A percentile compares a stretch with the other conserved stretches of the same genome.
Conservation (phyloP, 2,888 invertebrate species). For the Clostera curtula region DNA sequence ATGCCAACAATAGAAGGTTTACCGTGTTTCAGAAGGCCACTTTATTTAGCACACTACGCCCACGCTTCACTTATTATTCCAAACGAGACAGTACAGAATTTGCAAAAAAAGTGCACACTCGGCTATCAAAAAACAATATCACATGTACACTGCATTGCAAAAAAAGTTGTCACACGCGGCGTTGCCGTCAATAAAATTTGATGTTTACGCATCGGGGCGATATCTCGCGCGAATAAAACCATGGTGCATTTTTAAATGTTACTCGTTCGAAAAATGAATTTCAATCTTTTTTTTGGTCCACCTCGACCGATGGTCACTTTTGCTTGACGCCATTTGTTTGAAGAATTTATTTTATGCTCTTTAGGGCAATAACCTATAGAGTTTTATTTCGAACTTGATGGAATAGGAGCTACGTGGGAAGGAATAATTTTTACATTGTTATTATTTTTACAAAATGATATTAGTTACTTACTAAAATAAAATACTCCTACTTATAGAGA, state of each 20-base stretch:
- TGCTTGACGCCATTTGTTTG: conserved; percentile 9
- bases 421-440: conserved; percentile 9
- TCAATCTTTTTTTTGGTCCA: conserved; percentile 18
- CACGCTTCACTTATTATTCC: too few species aligned
- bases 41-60: too few species aligned
- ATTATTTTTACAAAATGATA: conserved; percentile 13
- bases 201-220: conserved; percentile 52
- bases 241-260: conserved; percentile 37
- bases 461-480: too few species aligned
- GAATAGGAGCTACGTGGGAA: too few species aligned
- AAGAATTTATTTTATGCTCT: conserved; percentile 9
- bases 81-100: conserved; percentile 12
- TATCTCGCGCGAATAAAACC: conserved; percentile 47
- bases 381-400: too few species aligned
- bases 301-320: conserved; percentile 12
- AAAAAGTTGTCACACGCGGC: conserved; percentile 41
- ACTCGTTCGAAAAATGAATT: conserved; percentile 39
- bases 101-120: conserved; percentile 25
- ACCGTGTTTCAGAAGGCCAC: too few species aligned
- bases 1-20: too few species aligned
- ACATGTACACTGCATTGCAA: conserved; percentile 37
- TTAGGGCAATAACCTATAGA: too few species aligned
- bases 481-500: too few species aligned
- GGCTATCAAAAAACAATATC: conserved; percentile 25
- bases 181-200: conserved; percentile 61